These are phyloP conservation scores for Diadegma fenestrale DNA, from an alignment of 2,888 invertebrate species.

Conservation along the genomic window DNA sequence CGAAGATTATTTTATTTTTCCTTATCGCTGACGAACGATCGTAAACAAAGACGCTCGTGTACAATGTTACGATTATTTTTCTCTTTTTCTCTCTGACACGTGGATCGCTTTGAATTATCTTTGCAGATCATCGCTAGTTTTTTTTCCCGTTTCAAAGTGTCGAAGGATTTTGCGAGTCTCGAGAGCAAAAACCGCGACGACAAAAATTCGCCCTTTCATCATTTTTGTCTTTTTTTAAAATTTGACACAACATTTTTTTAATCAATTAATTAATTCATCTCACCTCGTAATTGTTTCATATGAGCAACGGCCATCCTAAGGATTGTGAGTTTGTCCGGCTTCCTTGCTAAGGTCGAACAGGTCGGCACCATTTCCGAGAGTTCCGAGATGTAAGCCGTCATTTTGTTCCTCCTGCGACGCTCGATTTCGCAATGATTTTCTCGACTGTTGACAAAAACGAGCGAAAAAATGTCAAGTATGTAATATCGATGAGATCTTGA, in stretches of 20 bases:
- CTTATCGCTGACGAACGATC: conserved; percentile 49
- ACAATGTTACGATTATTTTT: conserved; percentile 24
- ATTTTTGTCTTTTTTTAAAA: too few relatives aligned
- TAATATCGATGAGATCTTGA: neutral
- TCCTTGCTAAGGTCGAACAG: conserved; percentile 98
- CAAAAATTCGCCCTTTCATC: neutral
- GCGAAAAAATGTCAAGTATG: conserved; percentile 7
- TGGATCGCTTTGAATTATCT: conserved; percentile 26
- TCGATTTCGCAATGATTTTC: conserved; percentile 99
- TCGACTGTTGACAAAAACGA: conserved; percentile 88
- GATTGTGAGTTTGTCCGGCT: conserved; percentile 99
- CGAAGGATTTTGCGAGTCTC: neutral
- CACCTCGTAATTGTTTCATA: conserved; percentile 98
- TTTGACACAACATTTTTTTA: too few relatives aligned
- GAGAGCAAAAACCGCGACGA: neutral
- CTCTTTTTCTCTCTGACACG: conserved; percentile 9
- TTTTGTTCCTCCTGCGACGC: conserved; percentile 98
- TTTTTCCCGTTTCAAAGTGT: neutral
- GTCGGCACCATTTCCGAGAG: conserved; percentile 99
- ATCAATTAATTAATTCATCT: conserved; percentile 77
- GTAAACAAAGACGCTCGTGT: conserved; percentile 26
- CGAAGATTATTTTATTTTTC: conserved; percentile 22
- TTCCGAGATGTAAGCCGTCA: conserved; percentile 99
- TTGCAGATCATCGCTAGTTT: neutral
- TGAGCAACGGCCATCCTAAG: conserved; percentile 99